Percentiles rank a stretch among this genome's conserved stretches.
Evolutionary conservation across 1,140 invertebrate genomes (phyloP).

Genomic region (Drusus annulatus): DNA sequence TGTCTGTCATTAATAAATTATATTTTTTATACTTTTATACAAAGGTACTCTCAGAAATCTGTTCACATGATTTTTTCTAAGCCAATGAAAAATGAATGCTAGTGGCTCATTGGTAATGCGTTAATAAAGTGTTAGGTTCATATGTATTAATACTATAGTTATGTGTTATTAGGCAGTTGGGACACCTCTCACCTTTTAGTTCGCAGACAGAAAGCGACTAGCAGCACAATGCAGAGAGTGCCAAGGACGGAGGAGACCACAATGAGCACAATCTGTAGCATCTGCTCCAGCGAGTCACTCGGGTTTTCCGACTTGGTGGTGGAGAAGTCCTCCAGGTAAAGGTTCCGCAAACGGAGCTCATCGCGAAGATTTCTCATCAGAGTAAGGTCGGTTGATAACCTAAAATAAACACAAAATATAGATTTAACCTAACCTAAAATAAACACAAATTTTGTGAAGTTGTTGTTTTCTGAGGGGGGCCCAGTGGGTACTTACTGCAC

Average conservation of each 20-base stretch:
- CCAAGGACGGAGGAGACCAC: conserved; percentile 68
- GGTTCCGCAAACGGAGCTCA: conserved; percentile 61
- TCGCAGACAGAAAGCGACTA: conserved; percentile 69
- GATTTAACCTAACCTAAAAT: conserved; percentile 9
- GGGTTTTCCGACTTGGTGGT: conserved; percentile 59
- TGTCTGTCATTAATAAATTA: too few species aligned
- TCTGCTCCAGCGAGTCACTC: conserved; percentile 60
- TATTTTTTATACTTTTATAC: too few species aligned
- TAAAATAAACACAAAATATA: conserved; percentile 12
- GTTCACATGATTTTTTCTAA: too few species aligned
- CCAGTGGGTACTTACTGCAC: too few species aligned
- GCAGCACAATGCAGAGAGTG: conserved; percentile 67
- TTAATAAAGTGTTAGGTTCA: too few species aligned
- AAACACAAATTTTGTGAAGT: too few species aligned
- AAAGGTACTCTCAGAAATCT: too few species aligned
- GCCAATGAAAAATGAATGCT: too few species aligned
- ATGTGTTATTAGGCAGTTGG: too few species aligned
- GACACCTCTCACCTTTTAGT: conserved; percentile 65
- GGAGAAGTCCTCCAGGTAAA: conserved; percentile 67
- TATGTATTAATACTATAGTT: too few species aligned
- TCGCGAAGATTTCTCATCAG: conserved; percentile 65
- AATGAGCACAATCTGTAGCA: conserved; percentile 70
- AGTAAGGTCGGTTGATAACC: conserved; percentile 61
- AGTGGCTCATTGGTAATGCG: too few species aligned
- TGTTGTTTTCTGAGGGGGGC: too few species aligned